Conservation (phyloP, 2,888 invertebrate species). For the Autographa pulchrina region DNA sequence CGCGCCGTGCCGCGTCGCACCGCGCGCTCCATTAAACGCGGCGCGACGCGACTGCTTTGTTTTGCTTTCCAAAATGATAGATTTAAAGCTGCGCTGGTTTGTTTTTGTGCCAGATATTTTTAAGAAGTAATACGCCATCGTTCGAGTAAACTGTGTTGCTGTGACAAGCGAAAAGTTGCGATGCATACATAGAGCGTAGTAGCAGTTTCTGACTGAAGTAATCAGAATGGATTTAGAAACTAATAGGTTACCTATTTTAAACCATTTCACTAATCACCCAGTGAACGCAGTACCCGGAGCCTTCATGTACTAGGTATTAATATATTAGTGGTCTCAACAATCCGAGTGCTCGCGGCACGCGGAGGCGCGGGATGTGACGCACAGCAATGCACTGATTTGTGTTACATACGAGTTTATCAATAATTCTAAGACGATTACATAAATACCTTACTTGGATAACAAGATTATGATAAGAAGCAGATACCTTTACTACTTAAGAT, state of each 20-base stretch:
- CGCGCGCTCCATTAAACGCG: constrained; percentile 10
- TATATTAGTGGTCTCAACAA: neutral
- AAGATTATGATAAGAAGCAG: no score
- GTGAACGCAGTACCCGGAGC: neutral
- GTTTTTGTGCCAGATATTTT: neutral
- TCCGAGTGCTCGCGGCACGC: neutral
- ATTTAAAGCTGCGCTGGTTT: neutral
- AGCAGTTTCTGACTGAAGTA: no score
- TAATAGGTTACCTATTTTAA: no score
- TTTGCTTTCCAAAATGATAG: constrained; percentile 3
- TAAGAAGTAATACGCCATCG: neutral
- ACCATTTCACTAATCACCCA: neutral
- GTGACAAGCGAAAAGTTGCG: no score
- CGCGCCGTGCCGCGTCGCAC: constrained; percentile 2
- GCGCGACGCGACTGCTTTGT: neutral
- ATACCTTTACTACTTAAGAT: no score
- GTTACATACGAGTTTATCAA: neutral
- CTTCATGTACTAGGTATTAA: neutral
- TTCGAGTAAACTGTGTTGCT: no score
- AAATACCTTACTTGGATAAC: no score
- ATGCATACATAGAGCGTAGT: no score
- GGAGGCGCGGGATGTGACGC: neutral
- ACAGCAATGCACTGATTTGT: neutral
- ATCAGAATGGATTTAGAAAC: no score
- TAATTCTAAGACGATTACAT: neutral